Evolutionary conservation across 2,113 vertebrate species (phyloP), one percentile per base, ranked within the genome.

Genomic region (Shinisaurus crocodilurus): DNA sequence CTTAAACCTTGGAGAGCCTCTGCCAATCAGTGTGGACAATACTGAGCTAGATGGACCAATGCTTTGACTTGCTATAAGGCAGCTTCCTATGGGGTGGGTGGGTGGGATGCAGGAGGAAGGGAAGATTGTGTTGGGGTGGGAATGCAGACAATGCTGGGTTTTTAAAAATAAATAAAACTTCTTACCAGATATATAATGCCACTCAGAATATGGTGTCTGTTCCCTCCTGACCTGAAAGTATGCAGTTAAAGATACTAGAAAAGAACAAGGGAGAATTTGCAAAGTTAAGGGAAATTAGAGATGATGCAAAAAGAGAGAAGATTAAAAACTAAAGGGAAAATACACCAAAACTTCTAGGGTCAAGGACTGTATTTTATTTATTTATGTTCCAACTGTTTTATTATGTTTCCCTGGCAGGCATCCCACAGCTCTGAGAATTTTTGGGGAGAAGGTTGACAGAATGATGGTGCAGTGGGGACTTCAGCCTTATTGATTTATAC

Each of bases 381-480:
- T 83, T 82, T 89, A 34, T 84, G 16, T 82, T 80, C n/a, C 81
- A 90, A 54, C 6, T 79, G 2, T 87, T 93, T 93, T 85, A 60
- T 85, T 40, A 48, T 93, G 60, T 86, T 94, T 91, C 27, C 82
- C 88, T 93, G 86, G 85, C 79, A 94, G 72, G 32, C 0, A 48
- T 85, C 89, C 80, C 74, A 75, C 45, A 88, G 25, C 12, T 84
- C 15, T 79, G 6, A 40, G 67, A 87, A 79, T 65, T 87, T 60
- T 69, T 54, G 50, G 34, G 12, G 91, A 93, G 90, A 81, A 87
- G 81, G 93, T 84, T 79, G 86, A 92, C 32, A 90, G 90, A 93
- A 94, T 88, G 88, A 91, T 88, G 88, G 54, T 88, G 50, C 86
- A 90, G 50, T 84, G 12, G 74, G 87, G 79, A 88, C 93, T 95